Evolutionary conservation across 2,888 invertebrate genomes (phyloP).

Genomic region (Eristalinus sepulchralis): DNA sequence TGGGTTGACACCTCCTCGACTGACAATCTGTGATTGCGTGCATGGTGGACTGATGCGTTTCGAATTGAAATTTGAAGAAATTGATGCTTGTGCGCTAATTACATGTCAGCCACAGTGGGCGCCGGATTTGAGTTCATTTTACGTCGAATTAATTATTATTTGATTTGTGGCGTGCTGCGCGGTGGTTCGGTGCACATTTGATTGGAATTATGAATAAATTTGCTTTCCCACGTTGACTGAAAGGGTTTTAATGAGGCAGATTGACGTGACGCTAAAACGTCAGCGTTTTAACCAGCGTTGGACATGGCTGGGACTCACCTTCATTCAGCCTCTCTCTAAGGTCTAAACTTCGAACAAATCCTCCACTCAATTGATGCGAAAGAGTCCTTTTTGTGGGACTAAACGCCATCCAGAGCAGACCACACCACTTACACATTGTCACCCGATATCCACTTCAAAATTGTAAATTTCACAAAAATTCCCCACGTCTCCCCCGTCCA

Average conservation of each 20-base stretch:
- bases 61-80: background rate
- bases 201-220: background rate
- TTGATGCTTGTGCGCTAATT: conserved; percentile 18
- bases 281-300: no score
- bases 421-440: background rate
- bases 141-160: background rate
- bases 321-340: background rate
- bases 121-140: background rate
- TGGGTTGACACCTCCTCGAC: conserved; percentile 13
- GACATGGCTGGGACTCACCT: no score
- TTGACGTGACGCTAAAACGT: no score
- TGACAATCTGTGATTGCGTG: conserved; percentile 2
- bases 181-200: background rate
- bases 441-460: background rate
- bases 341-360: conserved; percentile 14
- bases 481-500: background rate
- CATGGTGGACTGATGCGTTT: background rate
- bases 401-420: background rate
- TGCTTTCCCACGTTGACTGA: no score
- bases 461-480: background rate
- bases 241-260: no score
- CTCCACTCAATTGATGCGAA: conserved; percentile 36
- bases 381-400: conserved; percentile 8
- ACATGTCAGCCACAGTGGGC: conserved; percentile 3
- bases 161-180: background rate